Conservation (phyloP, 2,113 vertebrate species). For the Entomyzon cyanotis region DNA sequence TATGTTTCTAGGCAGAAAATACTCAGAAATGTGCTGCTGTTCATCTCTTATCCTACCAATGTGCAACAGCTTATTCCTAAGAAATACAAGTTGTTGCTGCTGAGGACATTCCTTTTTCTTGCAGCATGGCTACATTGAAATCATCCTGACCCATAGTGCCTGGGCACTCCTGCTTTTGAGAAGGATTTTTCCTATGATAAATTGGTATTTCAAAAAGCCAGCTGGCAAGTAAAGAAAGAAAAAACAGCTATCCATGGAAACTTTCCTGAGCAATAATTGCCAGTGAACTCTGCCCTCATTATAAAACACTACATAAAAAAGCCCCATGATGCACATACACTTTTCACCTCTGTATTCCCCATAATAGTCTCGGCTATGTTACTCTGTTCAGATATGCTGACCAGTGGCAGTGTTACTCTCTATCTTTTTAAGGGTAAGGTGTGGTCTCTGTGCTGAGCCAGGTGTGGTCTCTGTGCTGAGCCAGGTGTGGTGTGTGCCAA, state of each 20-base stretch:
- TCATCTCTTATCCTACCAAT: background rate
- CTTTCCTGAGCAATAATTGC: slow-evolving; percentile 58
- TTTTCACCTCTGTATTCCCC: slow-evolving; percentile 32
- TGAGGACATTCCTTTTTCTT: background rate
- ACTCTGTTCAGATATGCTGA: background rate
- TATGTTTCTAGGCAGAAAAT: background rate
- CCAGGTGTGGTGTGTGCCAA: background rate
- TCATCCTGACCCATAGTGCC: background rate
- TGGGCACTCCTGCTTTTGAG: background rate
- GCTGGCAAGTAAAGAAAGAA: slow-evolving; percentile 34
- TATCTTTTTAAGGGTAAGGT: background rate
- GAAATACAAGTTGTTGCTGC: background rate
- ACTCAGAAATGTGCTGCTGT: background rate
- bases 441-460: background rate
- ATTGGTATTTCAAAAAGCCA: slow-evolving; percentile 18
- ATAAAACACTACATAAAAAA: slow-evolving; percentile 55
- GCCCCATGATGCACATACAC: background rate
- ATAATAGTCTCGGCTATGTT: background rate
- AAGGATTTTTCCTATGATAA: slow-evolving; percentile 34
- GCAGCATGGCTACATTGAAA: background rate
- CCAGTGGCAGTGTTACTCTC: background rate
- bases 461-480: background rate
- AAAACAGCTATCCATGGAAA: slow-evolving; percentile 24
- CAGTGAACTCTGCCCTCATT: slow-evolving; percentile 63
- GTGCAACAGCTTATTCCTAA: background rate